Conservation (phyloP, 2,113 vertebrate species). For the Pelecanoides urinatrix region DNA sequence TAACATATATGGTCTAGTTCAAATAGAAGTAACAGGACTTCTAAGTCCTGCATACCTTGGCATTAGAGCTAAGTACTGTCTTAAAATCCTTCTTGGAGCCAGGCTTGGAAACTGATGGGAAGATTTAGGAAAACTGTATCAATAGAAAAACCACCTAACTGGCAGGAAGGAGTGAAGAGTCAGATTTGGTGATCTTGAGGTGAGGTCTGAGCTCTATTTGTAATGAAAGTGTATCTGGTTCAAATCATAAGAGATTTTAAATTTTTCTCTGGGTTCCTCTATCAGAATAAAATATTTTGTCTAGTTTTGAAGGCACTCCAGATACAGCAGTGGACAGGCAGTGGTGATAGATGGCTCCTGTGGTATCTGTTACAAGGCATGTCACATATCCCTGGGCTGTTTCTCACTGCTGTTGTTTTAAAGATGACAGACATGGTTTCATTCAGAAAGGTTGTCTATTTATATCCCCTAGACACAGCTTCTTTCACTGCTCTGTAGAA, state of each 20-base stretch:
- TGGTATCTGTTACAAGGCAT: not conserved
- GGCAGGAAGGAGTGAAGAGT: not conserved
- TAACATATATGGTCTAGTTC: not conserved
- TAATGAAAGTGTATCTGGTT: not conserved
- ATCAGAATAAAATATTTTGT: not conserved
- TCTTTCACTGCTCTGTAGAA: not conserved
- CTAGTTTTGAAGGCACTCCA: not conserved
- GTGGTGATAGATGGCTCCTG: not conserved
- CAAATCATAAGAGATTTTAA: not conserved
- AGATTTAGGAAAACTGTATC: not conserved
- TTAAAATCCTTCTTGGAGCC: not conserved
- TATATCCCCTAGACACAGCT: not conserved
- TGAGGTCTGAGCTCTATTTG: not conserved
- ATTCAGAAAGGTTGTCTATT: not conserved
- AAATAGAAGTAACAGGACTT: not conserved
- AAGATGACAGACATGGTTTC: not conserved
- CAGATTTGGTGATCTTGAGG: not conserved
- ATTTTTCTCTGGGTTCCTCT: not conserved
- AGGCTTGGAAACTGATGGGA: not conserved
- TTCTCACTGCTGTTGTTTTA: not conserved
- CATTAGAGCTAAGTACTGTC: not conserved
- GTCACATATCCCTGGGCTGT: not conserved
- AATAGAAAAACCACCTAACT: not conserved
- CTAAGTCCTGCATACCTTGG: not conserved
- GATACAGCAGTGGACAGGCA: not conserved